Conservation (phyloP, 2,888 invertebrate genomes). For the Drosophila koepferae region DNA sequence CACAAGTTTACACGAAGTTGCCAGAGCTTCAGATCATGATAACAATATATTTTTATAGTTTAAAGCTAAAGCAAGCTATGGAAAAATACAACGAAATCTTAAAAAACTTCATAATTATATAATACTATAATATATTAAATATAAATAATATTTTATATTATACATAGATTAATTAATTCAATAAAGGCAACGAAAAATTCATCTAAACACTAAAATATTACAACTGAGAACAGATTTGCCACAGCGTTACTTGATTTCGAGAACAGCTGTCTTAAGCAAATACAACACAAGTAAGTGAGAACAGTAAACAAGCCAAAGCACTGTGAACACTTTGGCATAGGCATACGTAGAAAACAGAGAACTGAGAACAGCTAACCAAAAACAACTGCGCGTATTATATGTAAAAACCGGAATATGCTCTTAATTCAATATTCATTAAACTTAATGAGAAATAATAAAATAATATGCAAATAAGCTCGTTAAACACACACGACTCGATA, state of each 20-base stretch:
- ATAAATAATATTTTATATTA: background rate
- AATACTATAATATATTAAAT: background rate
- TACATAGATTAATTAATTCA: background rate
- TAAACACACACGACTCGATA: conserved; percentile 21
- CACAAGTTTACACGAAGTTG: conserved; percentile 63
- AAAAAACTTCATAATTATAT: background rate
- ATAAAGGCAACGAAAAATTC: background rate
- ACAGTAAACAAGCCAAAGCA: background rate
- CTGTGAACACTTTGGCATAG: background rate
- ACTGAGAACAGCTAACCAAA: conserved; percentile 1
- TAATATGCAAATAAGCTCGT: conserved; percentile 41
- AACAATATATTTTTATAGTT: background rate
- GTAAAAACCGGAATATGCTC: conserved; percentile 44
- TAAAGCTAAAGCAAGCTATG: background rate
- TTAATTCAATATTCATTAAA: background rate
- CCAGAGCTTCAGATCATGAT: conserved; percentile 13
- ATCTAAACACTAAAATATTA: background rate
- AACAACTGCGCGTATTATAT: background rate
- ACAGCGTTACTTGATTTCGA: background rate
- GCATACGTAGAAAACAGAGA: background rate
- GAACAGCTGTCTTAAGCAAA: background rate
- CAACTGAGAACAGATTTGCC: background rate
- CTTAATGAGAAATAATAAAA: conserved; percentile 21
- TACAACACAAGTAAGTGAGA: background rate
- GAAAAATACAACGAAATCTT: background rate